Base-by-base conservation (phyloP, 2,888 invertebrate genomes). In the Parnassius apollo region DNA sequence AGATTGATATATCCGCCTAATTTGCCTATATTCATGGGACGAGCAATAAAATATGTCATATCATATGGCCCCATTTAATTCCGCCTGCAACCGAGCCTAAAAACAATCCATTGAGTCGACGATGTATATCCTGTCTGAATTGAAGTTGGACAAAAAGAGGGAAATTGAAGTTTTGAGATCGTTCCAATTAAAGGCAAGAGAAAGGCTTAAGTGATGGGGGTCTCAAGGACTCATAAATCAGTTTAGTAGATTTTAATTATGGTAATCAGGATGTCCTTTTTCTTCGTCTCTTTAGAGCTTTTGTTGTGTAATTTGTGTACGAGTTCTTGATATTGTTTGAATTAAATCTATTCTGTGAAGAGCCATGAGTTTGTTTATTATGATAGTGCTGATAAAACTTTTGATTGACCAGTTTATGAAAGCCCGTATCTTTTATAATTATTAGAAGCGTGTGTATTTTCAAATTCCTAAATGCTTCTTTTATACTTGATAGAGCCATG, bases 1-100 rank as follows among this genome's bases (percentile, higher is more conserved):
- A 83, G 90, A 91, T 88, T 88, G 90, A 88, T 85, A 88, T 90
- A 89, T 91, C 91, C 91, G 82, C 80, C 90, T 91, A 91, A 91
- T 91, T 91, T 90, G 87, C 82, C 83, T 88, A 80, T 77, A 80
- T 76, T 71, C 76, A 75, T 77, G 75, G 73, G 72, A 73, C 73
- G 71, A 72, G 78, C 84, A 88, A 88, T 88, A 86, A 88, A 86
- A 86, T 86, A 86, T 86, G 89, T 88, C 90, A 91, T 90, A 89
- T 90, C 85, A 81, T 84, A 85, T 85, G 72, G 82, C 83, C 74
- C 63, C 77, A 77, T 85, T 85, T 81, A 73, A 74, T 71, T 75
- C 70, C 74, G 75, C 78, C 74, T 85, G 81, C 82, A 82, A 82
- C 74, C 75, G 82, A 87, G 77, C 81, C 80, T 81, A 84, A 86